A percentile compares a stretch with the other conserved stretches of the same genome.
These are phyloP conservation scores for Chloebia gouldiae DNA, from an alignment of 2,113 vertebrate genomes.

Conservation along the genomic window DNA sequence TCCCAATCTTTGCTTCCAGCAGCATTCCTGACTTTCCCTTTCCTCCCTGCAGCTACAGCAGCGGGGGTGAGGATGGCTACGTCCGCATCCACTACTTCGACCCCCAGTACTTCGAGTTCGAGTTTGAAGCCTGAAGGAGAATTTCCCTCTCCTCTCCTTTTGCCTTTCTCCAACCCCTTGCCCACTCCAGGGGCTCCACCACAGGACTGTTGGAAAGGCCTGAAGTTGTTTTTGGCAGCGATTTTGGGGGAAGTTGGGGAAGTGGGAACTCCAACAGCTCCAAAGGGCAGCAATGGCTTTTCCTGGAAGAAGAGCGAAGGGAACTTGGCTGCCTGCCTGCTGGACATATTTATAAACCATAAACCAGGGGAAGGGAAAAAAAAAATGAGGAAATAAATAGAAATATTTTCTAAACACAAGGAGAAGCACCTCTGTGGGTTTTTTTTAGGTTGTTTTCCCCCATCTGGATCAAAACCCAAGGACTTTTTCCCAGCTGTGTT, in stretches of 20 bases:
- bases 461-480: neutral
- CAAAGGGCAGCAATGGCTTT: neutral
- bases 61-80: conserved; percentile 95
- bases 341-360: conserved; percentile 21
- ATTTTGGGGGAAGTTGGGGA: neutral
- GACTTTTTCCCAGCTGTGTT: neutral
- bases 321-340: neutral
- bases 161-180: neutral
- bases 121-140: conserved; percentile 86
- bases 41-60: conserved; percentile 87
- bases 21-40: neutral
- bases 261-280: neutral
- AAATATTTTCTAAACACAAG: neutral
- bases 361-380: neutral
- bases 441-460: neutral
- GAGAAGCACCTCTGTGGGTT: neutral
- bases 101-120: conserved; percentile 96
- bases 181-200: neutral
- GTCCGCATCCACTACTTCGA: conserved; percentile 97
- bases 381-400: conserved; percentile 25
- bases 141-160: neutral
- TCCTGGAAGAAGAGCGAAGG: neutral
- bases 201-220: neutral
- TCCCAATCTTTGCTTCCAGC: neutral
- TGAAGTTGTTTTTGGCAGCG: neutral